These are phyloP conservation scores for Boulengeromyrus knoepffleri DNA, from an alignment of 2,113 vertebrate genomes.

Conservation along the genomic window DNA sequence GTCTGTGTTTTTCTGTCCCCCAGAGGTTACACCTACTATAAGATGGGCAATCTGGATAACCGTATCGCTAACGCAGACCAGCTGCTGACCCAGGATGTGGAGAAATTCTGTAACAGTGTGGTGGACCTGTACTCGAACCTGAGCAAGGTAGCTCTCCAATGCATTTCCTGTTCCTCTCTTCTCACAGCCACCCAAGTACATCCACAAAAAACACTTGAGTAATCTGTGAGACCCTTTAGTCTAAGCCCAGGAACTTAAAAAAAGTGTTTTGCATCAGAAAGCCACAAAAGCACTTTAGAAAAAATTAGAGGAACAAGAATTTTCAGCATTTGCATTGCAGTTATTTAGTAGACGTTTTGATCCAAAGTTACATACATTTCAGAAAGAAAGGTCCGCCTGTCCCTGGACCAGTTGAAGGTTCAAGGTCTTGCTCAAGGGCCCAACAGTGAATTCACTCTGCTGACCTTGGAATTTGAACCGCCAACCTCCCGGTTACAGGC, in stretches of 20 bases:
- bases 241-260: neutral
- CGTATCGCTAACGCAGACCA: conserved; percentile 95
- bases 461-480: neutral
- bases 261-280: neutral
- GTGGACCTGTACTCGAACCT: conserved; percentile 97
- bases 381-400: neutral
- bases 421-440: neutral
- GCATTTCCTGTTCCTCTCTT: neutral
- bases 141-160: conserved; percentile 74
- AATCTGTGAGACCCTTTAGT: neutral
- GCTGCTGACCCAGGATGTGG: conserved; percentile 93
- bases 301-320: neutral
- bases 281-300: neutral
- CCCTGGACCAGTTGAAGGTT: neutral
- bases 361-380: neutral
- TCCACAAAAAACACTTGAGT: neutral
- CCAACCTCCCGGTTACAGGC: neutral
- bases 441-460: neutral
- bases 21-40: conserved; percentile 93
- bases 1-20: neutral
- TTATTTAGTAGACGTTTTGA: neutral
- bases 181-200: neutral
- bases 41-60: conserved; percentile 98
- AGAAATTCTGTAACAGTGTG: conserved; percentile 96
- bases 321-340: neutral